phyloP scores from a whole-genome alignment of 2,797 vertebrate genomes.

The Octomys mimax region DNA sequence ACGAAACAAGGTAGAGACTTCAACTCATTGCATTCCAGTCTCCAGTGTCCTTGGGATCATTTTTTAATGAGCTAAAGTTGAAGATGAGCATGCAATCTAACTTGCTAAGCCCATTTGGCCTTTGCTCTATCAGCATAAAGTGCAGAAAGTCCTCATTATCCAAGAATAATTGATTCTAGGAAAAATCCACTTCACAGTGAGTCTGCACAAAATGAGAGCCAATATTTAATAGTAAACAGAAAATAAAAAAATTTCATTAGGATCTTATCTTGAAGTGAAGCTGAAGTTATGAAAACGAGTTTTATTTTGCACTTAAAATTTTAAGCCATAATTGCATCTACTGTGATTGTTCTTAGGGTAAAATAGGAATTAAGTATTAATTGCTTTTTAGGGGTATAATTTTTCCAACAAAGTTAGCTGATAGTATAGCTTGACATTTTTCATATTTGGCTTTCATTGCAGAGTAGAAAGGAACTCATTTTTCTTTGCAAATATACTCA shows the following conservation, averaged over 20 bases:
- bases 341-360: constrained; percentile 7
- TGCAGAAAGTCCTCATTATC: constrained; percentile 56
- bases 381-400: background rate
- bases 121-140: constrained; percentile 36
- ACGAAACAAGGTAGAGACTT: background rate
- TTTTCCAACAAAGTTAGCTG: constrained; percentile 34
- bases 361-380: constrained; percentile 46
- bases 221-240: constrained; percentile 51
- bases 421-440: constrained; percentile 19
- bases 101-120: background rate
- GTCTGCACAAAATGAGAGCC: constrained; percentile 8
- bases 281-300: constrained; percentile 36
- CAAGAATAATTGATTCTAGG: constrained; percentile 64
- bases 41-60: background rate
- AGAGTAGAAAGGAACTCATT: constrained; percentile 20
- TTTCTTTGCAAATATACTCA: constrained; percentile 56
- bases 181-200: constrained; percentile 22
- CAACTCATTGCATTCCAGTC: background rate
- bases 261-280: constrained; percentile 32
- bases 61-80: background rate
- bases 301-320: constrained; percentile 4
- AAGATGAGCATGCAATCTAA: background rate
- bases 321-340: background rate
- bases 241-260: constrained; percentile 56
- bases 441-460: constrained; percentile 16